Conservation (phyloP, 2,113 vertebrate genomes). For the Platanista minor region DNA sequence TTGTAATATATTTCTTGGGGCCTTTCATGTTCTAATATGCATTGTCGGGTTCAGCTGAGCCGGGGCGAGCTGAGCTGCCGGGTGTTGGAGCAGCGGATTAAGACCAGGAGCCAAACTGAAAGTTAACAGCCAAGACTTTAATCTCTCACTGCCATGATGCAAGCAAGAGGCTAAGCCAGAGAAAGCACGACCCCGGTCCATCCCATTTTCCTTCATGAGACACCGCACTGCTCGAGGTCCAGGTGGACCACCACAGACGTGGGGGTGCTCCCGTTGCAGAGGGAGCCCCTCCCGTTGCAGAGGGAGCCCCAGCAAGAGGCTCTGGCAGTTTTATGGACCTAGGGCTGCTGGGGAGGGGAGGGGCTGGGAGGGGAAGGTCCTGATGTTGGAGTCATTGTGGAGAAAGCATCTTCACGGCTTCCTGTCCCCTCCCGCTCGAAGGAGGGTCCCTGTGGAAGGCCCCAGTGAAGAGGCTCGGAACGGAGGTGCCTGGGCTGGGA, state of each 20-base stretch:
- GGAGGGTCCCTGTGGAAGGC: too few species aligned
- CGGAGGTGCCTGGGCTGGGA: neutral
- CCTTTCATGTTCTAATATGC: neutral
- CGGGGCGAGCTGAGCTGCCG: neutral
- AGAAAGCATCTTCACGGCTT: neutral
- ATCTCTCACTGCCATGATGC: neutral
- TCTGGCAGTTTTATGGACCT: neutral
- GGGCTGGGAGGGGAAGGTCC: neutral
- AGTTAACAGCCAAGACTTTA: too few species aligned
- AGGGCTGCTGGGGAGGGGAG: rapidly evolving
- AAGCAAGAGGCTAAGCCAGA: neutral
- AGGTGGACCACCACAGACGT: neutral
- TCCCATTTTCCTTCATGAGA: neutral
- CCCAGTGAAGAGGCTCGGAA: neutral
- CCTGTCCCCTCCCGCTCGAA: rapidly evolving
- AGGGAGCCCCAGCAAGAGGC: neutral
- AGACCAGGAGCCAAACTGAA: too few species aligned
- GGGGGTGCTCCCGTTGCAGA: neutral
- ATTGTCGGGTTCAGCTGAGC: neutral
- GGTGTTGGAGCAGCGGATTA: neutral
- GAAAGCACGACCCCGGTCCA: rapidly evolving
- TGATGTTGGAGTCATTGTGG: neutral
- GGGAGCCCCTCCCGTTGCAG: neutral
- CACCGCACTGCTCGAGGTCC: neutral
- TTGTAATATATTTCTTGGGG: neutral